phyloP scores from a whole-genome alignment of 2,888 invertebrate genomes.

The Phlogophora meticulosa region DNA sequence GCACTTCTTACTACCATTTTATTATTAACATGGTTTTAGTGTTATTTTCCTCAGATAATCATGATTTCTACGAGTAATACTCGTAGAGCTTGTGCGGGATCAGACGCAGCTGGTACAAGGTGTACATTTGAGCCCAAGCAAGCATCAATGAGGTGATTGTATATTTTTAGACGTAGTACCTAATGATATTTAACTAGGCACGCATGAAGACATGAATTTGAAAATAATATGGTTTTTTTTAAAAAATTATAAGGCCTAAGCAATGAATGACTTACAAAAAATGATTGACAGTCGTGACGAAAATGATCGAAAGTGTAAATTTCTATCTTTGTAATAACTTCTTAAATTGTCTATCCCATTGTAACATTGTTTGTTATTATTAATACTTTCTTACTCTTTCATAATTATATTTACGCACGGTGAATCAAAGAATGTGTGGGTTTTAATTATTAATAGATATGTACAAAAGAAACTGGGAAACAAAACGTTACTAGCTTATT shows the following conservation, averaged over 20 bases:
- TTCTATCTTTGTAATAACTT: too few species aligned
- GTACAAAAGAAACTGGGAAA: too few species aligned
- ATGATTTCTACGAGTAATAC: slow-evolving; percentile 46
- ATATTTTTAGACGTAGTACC: slow-evolving; percentile 19
- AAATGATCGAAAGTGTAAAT: not conserved
- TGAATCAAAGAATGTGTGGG: too few species aligned
- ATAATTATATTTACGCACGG: too few species aligned
- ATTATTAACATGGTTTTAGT: slow-evolving; percentile 52
- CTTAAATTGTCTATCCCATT: too few species aligned
- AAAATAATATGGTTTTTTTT: too few species aligned
- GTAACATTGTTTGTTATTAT: too few species aligned
- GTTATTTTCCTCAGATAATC: slow-evolving; percentile 56
- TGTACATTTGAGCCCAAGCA: slow-evolving; percentile 58
- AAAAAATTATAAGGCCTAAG: too few species aligned
- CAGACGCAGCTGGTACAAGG: slow-evolving; percentile 48
- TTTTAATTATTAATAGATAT: too few species aligned
- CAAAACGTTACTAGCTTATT: too few species aligned
- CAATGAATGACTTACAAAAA: too few species aligned
- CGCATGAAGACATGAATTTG: not conserved
- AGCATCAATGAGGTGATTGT: slow-evolving; percentile 56
- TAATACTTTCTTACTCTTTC: too few species aligned
- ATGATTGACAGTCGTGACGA: not conserved
- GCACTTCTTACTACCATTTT: slow-evolving; percentile 6
- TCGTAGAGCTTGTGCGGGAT: slow-evolving; percentile 61
- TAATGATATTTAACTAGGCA: slow-evolving; percentile 2